A percentile compares a stretch with the other conserved stretches of the same genome.
These are phyloP conservation scores for Coreoperca whiteheadi DNA, from an alignment of 2,113 vertebrate genomes.

Conservation along the genomic window DNA sequence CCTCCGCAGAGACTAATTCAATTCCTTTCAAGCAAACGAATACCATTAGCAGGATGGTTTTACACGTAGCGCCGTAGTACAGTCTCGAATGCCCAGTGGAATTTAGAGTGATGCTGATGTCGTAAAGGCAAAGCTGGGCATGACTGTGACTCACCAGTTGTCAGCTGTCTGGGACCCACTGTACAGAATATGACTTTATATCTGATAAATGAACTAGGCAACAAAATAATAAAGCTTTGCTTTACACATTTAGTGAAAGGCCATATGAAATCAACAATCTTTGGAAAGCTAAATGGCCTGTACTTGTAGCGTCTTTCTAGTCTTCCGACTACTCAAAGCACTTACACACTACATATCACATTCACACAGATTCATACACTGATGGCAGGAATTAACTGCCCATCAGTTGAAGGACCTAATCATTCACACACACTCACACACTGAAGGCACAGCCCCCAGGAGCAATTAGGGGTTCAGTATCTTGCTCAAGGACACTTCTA, in stretches of 20 bases:
- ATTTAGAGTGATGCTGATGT: slow-evolving; percentile 41
- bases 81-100: slow-evolving; percentile 35
- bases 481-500: no score
- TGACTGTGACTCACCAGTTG: slow-evolving; percentile 57
- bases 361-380: no score
- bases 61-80: slow-evolving; percentile 37
- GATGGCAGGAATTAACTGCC: no score
- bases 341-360: no score
- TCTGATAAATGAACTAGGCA: slow-evolving; percentile 23
- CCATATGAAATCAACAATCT: background rate
- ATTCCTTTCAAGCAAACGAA: slow-evolving; percentile 70
- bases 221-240: background rate
- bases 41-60: slow-evolving; percentile 63
- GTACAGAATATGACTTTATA: slow-evolving; percentile 31
- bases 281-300: no score
- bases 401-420: no score
- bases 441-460: no score
- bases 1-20: slow-evolving; percentile 55
- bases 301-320: no score
- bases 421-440: no score
- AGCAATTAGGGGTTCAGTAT: no score
- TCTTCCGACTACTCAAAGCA: no score
- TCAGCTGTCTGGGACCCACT: slow-evolving; percentile 6
- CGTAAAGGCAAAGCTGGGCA: background rate
- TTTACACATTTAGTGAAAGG: background rate